These are phyloP conservation scores for Ochropacha duplaris DNA, from an alignment of 2,888 invertebrate genomes.

Conservation along the genomic window DNA sequence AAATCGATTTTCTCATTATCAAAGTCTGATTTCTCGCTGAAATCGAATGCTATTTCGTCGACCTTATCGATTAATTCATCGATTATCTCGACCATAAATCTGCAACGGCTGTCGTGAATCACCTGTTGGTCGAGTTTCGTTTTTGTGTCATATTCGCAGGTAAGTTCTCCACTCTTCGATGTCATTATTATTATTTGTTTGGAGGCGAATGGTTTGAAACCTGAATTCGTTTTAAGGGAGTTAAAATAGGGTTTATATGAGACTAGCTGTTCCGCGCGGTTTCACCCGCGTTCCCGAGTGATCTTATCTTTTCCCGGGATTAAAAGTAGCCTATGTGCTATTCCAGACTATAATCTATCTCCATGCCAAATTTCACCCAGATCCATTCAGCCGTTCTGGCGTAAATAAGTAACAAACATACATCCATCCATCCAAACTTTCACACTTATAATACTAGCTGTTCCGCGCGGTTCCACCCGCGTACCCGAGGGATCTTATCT, in stretches of 20 bases:
- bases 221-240: conserved; percentile 29
- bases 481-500: too few species aligned
- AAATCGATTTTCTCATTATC: conserved; percentile 50
- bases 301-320: too few species aligned
- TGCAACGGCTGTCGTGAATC: conserved; percentile 25
- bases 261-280: too few species aligned
- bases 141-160: conserved; percentile 41
- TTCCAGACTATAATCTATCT: too few species aligned
- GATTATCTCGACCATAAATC: conserved; percentile 44
- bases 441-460: too few species aligned
- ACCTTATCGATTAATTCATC: conserved; percentile 60
- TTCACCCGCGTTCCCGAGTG: too few species aligned
- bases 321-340: too few species aligned
- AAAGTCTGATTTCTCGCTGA: conserved; percentile 20
- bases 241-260: not conserved
- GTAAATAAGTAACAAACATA: too few species aligned
- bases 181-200: conserved; percentile 66
- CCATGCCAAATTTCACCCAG: too few species aligned
- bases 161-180: conserved; percentile 52
- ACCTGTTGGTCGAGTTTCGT: conserved; percentile 15
- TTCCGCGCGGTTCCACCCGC: too few species aligned
- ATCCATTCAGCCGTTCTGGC: too few species aligned
- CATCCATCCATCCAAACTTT: too few species aligned
- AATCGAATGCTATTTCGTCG: conserved; percentile 34
- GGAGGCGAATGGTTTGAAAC: conserved; percentile 70